Conservation (phyloP, 2,888 invertebrate species). For the Leptinotarsa haldemani region DNA sequence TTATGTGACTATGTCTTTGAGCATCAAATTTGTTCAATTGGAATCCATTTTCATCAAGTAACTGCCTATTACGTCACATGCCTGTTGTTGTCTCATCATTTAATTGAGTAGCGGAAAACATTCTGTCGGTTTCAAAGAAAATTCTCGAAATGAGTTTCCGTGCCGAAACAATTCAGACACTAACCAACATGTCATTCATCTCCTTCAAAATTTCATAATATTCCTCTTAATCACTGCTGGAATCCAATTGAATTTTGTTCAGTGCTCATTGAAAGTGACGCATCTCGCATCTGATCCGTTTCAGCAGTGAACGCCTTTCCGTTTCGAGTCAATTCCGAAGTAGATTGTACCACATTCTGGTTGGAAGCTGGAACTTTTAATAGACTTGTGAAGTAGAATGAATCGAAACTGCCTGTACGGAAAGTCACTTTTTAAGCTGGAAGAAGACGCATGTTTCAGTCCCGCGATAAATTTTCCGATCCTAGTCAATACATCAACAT, state of each 20-base stretch:
- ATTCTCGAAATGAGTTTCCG: no score
- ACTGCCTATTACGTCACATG: no score
- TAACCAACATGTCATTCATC: no score
- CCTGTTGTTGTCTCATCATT: no score
- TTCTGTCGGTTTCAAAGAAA: no score
- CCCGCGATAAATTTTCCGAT: conserved; percentile 34
- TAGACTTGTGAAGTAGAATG: conserved; percentile 22
- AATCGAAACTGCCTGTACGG: not conserved
- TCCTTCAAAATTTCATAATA: no score
- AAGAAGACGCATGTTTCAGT: conserved; percentile 34
- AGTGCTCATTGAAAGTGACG: not conserved
- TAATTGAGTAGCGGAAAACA: no score
- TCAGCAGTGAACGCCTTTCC: not conserved
- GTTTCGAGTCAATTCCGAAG: not conserved
- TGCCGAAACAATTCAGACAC: no score
- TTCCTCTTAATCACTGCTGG: not conserved
- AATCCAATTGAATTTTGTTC: not conserved
- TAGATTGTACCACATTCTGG: conserved; percentile 8
- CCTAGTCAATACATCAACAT: conserved; percentile 41
- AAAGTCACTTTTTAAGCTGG: conserved; percentile 29
- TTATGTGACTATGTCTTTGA: no score
- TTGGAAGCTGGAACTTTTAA: conserved; percentile 21
- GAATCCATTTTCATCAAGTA: no score
- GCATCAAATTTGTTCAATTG: no score
- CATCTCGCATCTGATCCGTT: not conserved